Percentiles rank a stretch among this genome's conserved stretches.
Evolutionary conservation across 2,797 vertebrate genomes (phyloP).

Genomic region (Allobates femoralis): DNA sequence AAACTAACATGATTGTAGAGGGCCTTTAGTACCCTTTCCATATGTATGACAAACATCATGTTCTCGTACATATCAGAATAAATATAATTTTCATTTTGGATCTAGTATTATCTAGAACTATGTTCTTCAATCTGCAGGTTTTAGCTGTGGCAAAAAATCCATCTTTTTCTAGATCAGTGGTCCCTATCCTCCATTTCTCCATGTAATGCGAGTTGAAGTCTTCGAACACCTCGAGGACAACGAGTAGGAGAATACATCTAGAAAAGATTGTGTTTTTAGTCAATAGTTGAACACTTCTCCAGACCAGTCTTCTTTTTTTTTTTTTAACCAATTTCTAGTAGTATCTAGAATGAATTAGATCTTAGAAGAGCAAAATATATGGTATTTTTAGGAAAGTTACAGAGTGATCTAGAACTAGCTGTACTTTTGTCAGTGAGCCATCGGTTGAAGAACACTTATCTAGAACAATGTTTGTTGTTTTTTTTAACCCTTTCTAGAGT

Average conservation of each 20-base stretch:
- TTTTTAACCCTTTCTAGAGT: not conserved
- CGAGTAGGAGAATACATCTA: not conserved
- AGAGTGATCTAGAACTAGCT: too few species aligned
- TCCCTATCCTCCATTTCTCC: not conserved
- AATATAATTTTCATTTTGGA: not conserved
- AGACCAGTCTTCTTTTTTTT: not conserved
- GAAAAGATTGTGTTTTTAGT: not conserved
- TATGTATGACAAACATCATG: not conserved
- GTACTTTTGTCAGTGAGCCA: not conserved
- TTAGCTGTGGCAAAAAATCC: not conserved
- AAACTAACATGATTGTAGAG: not conserved
- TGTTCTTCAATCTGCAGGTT: not conserved
- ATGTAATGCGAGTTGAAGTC: not conserved
- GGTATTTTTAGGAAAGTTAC: not conserved
- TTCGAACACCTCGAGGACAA: not conserved
- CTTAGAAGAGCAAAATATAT: not conserved
- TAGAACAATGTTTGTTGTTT: not conserved
- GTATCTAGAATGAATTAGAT: not conserved
- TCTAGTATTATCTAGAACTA: not conserved
- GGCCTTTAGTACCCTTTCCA: not conserved
- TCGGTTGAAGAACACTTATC: not conserved
- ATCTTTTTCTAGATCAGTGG: not conserved
- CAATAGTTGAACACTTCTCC: not conserved
- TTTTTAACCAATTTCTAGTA: not conserved
- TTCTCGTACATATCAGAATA: not conserved